Evolutionary conservation across 2,113 vertebrate species (phyloP), one percentile per base, ranked within the genome.

Genomic region (Morone chrysops): DNA sequence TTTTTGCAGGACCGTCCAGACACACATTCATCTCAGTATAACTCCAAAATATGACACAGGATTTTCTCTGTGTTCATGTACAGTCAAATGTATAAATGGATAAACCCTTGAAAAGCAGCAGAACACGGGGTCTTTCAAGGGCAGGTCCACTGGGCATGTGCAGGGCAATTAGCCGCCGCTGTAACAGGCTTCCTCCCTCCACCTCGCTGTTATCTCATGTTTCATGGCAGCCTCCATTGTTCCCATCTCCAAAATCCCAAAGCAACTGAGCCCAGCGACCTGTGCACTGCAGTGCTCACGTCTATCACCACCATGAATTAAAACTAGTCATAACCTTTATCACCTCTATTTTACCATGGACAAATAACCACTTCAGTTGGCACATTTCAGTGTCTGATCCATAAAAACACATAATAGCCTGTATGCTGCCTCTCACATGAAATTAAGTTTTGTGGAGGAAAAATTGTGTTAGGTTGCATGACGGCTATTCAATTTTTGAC

Each of bases 131-230:
- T 62, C 43, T 78, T 85, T 87, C 48, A 48, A 70, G 74, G 13
- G 45, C 80, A 81, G 12, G 66, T 74, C 75, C 41, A 53, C 43
- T 51, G 66, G 78, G 76, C 43, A 51, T 81, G 74, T 87, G 22
- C 60, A 54, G 25, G 11, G 70, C 65, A 89, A 78, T 87, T 87
- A 81, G 59, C 60, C 65, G 53, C 61, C 47, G 62, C 41, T 73
- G 63, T 70, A 11, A 53, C 18, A 47, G 41, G 56, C 50, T 70
- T 53, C 43, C 69, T 59, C 41, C 43, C 41, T 16, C n/a, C 57
- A 45, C 75, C 61, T 53, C 10, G 11, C 48, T 76, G 40, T 82
- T 81, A 85, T 82, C 72, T 80, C 62, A 12, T 61, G 82, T 81
- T 78, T 81, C 62, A 67, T 70, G 43, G 59, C 70, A 71, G 53